Evolutionary conservation across 2,113 vertebrate genomes (phyloP).

Genomic region (Eolophus roseicapilla): DNA sequence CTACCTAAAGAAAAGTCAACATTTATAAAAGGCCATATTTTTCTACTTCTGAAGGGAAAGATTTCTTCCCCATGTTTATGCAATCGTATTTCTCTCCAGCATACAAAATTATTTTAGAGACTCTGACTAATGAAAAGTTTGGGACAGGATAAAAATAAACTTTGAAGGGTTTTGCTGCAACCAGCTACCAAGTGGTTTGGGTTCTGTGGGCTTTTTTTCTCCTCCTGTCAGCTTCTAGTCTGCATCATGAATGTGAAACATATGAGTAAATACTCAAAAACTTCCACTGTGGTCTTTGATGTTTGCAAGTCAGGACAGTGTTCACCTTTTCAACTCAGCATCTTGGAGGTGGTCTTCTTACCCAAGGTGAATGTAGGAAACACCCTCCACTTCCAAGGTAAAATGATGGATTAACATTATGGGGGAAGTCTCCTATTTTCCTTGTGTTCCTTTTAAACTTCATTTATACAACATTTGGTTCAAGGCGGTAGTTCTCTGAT

Average conservation of each 20-base stretch:
- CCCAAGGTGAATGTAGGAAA: neutral
- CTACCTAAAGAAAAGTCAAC: slow-evolving; percentile 47
- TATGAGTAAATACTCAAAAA: slow-evolving; percentile 16
- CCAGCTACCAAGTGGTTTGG: neutral
- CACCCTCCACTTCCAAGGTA: neutral
- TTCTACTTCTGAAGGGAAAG: neutral
- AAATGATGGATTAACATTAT: neutral
- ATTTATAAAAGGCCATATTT: slow-evolving; percentile 6
- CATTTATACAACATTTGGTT: slow-evolving; percentile 31
- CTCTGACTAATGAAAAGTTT: slow-evolving; percentile 15
- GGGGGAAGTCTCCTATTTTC: neutral
- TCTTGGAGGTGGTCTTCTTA: neutral
- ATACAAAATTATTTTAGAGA: neutral
- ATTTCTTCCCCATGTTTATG: neutral
- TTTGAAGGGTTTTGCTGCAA: slow-evolving; percentile 11
- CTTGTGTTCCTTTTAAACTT: neutral
- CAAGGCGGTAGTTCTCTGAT: neutral
- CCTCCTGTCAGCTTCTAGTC: neutral
- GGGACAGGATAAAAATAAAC: slow-evolving; percentile 18
- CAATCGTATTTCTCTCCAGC: slow-evolving; percentile 17
- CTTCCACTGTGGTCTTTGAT: slow-evolving; percentile 31
- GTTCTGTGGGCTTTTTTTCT: neutral
- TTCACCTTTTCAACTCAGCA: neutral
- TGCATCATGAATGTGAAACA: slow-evolving; percentile 57
- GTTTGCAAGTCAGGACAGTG: neutral